Conservation (phyloP, 2,888 invertebrate species). For the Tipula confusa region DNA sequence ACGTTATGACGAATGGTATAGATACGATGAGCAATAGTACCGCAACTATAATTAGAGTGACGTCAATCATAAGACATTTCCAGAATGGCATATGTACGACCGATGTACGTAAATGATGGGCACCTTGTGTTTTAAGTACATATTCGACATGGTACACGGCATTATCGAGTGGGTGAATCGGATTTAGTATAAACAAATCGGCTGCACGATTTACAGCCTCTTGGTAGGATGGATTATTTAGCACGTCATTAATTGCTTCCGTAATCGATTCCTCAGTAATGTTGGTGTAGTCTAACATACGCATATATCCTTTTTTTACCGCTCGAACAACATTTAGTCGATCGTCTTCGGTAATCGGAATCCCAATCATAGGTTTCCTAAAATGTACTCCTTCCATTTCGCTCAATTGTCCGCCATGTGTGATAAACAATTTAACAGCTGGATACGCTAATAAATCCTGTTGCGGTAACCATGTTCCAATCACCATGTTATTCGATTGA, state of each 20-base stretch:
- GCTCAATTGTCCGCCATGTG: constrained; percentile 57
- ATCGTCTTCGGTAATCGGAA: constrained; percentile 55
- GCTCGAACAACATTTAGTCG: constrained; percentile 50
- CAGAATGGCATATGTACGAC: constrained; percentile 45
- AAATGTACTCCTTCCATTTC: constrained; percentile 54
- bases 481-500: constrained; percentile 47
- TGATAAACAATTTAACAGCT: constrained; percentile 55
- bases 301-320: constrained; percentile 47
- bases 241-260: constrained; percentile 45
- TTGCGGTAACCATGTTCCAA: constrained; percentile 48
- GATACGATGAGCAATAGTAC: constrained; percentile 44
- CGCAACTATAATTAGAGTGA: constrained; percentile 43
- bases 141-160: constrained; percentile 46
- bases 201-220: constrained; percentile 38
- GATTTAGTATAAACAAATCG: constrained; percentile 39
- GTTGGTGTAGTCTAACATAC: constrained; percentile 45
- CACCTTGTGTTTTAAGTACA: constrained; percentile 44
- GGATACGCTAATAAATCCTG: constrained; percentile 51
- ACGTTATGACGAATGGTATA: constrained; percentile 46
- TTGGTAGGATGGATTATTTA: constrained; percentile 43
- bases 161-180: constrained; percentile 40
- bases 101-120: constrained; percentile 44
- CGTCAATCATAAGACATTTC: constrained; percentile 45
- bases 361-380: constrained; percentile 52
- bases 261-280: constrained; percentile 48